Base-by-base conservation (phyloP, 2,888 invertebrate species). In the Drosophila macrothrix region DNA sequence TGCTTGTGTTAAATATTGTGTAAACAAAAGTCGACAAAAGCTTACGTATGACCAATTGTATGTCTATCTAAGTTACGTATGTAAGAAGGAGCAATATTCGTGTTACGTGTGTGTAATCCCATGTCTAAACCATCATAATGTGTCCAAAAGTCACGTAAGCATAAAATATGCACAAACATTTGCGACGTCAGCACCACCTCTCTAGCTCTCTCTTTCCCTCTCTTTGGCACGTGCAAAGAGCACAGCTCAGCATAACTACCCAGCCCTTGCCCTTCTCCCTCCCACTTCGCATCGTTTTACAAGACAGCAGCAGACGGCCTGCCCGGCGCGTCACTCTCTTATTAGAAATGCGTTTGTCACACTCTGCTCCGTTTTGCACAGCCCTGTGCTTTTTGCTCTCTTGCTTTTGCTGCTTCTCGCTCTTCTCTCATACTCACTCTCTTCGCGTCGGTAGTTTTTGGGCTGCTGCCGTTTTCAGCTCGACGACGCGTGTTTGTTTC, bases 401-500 rank as follows among this genome's bases (percentile, higher is more conserved):
- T 67, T 35, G 67, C 61, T 58, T 39, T 46, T 56, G 49, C 53
- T 54, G 62, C 25, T 58, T 58, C 73, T 70, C 28, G 56, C 59
- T 62, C 66, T 55, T 46, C 46, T 16, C 16, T 46, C 46, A 16
- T 9, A 46, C 39, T 41, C 33, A n/a, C 67, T 62, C 69, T 62
- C 69, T 72, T 54, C 61, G 58, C 33, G 65, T 67, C 70, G 73
- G 71, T 82, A 67, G 78, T 82, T 85, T 85, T 85, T 83, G 61
- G 71, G 84, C 77, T 80, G 80, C 80, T 77, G 80, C 71, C 62
- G 73, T 59, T 53, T 55, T 67, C 50, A 67, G 66, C 58, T 82
- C 73, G 80, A 62, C 68, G 67, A 71, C 86, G 78, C 76, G 82
- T 82, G 87, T 83, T 84, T 73, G 88, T 84, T 85, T 85, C 85